Conservation (phyloP, 2,113 vertebrate genomes). For the Struthidea cinerea region DNA sequence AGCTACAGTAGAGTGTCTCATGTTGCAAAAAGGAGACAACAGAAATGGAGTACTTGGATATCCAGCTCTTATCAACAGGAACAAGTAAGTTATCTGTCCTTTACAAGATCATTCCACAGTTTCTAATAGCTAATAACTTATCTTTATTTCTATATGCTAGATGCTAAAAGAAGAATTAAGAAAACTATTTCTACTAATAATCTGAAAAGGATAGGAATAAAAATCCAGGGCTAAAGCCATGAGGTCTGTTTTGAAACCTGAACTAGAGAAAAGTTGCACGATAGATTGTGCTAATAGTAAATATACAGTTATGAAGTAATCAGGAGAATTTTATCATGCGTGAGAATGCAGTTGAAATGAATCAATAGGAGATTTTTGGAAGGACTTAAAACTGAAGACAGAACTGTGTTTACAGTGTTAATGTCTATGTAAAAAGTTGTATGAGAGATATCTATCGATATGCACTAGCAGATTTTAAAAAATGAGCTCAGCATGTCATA, state of each 20-base stretch:
- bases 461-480: neutral
- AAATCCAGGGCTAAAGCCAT: conserved; percentile 43
- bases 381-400: conserved; percentile 8
- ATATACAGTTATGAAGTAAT: conserved; percentile 21
- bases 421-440: neutral
- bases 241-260: conserved; percentile 50
- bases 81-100: conserved; percentile 85
- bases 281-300: conserved; percentile 49
- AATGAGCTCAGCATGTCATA: neutral
- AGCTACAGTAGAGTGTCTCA: conserved; percentile 76
- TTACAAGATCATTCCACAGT: conserved; percentile 52
- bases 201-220: conserved; percentile 12
- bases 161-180: neutral
- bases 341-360: neutral
- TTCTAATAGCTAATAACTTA: conserved; percentile 53
- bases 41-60: conserved; percentile 77
- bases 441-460: neutral
- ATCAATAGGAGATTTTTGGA: neutral
- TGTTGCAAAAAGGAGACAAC: conserved; percentile 77
- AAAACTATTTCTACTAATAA: conserved; percentile 8
- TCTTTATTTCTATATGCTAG: conserved; percentile 5
- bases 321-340: conserved; percentile 3
- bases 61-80: conserved; percentile 80
- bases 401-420: neutral
- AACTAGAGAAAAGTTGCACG: conserved; percentile 55